Evolutionary conservation across 2,797 vertebrate genomes (phyloP).

Genomic region (Pelochelys cantorii): DNA sequence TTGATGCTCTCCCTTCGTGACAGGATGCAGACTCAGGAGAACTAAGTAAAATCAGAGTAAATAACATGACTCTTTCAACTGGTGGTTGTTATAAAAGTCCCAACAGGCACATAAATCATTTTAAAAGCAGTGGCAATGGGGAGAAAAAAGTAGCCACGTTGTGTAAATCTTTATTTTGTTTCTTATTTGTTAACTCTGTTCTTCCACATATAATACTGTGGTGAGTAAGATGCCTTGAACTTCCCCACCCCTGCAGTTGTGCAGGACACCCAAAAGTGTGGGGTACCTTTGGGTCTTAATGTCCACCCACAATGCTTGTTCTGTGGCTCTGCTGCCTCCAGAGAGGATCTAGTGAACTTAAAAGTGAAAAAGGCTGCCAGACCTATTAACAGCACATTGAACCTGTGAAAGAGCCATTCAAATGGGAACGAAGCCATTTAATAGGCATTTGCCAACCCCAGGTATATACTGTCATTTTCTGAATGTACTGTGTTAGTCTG

Average conservation of each 20-base stretch:
- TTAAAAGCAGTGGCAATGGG: neutral
- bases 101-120: constrained; percentile 24
- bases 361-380: too few relatives aligned
- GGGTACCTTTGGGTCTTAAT: too few relatives aligned
- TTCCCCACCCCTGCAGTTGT: neutral
- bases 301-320: too few relatives aligned
- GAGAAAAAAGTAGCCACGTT: constrained; percentile 17
- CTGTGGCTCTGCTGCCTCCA: too few relatives aligned
- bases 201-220: neutral
- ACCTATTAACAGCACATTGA: too few relatives aligned
- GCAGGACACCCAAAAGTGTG: too few relatives aligned
- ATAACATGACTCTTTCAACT: neutral
- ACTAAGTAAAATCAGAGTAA: constrained; percentile 9
- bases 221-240: constrained; percentile 21
- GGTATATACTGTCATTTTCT: too few relatives aligned
- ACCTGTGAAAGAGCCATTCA: too few relatives aligned
- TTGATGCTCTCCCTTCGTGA: neutral
- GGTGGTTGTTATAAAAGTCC: constrained; percentile 9
- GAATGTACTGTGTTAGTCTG: too few relatives aligned
- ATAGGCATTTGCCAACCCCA: too few relatives aligned
- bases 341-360: too few relatives aligned
- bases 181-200: constrained; percentile 21
- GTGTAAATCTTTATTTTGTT: constrained; percentile 7
- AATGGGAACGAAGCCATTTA: too few relatives aligned
- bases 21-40: neutral